Conservation (phyloP, 2,113 vertebrate genomes). For the Oenanthe oenanthe region DNA sequence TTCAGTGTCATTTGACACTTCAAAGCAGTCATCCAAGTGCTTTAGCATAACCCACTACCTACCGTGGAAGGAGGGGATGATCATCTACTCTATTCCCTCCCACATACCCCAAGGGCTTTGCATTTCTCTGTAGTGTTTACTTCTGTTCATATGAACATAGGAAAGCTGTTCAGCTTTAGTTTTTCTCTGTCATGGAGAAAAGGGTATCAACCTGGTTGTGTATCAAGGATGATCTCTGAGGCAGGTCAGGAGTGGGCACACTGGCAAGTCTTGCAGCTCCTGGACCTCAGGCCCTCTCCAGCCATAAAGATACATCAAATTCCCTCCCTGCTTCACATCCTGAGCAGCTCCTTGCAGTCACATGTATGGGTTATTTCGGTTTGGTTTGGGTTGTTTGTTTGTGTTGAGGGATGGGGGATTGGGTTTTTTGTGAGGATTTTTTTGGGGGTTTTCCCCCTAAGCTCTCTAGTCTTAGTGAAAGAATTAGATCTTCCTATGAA, state of each 20-base stretch:
- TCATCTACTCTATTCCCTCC: neutral
- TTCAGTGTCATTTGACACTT: neutral
- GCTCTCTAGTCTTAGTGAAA: neutral
- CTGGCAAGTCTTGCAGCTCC: neutral
- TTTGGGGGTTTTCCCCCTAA: neutral
- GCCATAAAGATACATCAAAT: neutral
- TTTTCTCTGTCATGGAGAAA: neutral
- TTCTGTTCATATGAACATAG: neutral
- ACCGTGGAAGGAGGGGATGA: neutral
- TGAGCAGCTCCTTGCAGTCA: neutral
- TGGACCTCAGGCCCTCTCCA: neutral
- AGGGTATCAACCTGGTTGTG: neutral
- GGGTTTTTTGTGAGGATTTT: neutral
- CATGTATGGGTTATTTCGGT: neutral
- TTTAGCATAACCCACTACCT: neutral
- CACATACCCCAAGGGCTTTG: neutral
- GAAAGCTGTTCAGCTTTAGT: neutral
- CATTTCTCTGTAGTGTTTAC: neutral
- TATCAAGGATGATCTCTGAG: neutral
- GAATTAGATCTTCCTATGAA: neutral
- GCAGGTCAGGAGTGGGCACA: neutral
- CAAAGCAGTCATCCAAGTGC: neutral
- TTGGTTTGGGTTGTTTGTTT: neutral
- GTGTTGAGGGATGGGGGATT: neutral
- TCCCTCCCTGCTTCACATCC: neutral